These are phyloP conservation scores for Osmoderma eremita DNA, from an alignment of 2,888 invertebrate species.

Conservation along the genomic window DNA sequence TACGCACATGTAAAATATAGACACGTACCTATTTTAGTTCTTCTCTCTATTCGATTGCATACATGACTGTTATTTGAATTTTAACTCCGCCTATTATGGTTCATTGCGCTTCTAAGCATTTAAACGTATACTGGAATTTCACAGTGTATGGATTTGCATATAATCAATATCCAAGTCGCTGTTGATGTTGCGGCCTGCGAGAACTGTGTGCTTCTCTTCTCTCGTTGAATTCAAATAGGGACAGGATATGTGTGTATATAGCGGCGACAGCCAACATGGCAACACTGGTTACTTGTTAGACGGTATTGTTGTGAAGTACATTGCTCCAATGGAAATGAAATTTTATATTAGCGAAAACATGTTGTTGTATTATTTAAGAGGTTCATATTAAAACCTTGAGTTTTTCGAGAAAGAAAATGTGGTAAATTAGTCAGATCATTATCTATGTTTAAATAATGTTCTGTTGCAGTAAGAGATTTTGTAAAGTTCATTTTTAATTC, in stretches of 20 bases:
- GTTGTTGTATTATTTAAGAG: too few relatives aligned
- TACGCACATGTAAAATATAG: too few relatives aligned
- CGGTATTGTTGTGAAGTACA: background rate
- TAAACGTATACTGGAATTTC: slow-evolving; percentile 28
- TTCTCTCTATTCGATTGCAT: background rate
- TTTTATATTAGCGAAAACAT: too few relatives aligned
- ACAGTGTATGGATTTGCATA: slow-evolving; percentile 28
- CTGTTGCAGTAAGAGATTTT: too few relatives aligned
- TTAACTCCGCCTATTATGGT: background rate
- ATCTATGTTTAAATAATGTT: too few relatives aligned
- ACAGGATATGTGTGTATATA: slow-evolving; percentile 7
- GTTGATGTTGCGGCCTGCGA: slow-evolving; percentile 25
- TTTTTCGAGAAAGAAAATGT: too few relatives aligned
- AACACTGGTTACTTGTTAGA: background rate
- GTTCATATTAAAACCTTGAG: too few relatives aligned
- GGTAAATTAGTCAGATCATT: too few relatives aligned
- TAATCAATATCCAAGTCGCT: slow-evolving; percentile 37
- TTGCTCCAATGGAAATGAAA: too few relatives aligned
- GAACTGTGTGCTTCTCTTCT: slow-evolving; percentile 21
- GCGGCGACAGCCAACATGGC: slow-evolving; percentile 2
- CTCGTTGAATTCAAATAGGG: slow-evolving; percentile 15
- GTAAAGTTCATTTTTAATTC: too few relatives aligned
- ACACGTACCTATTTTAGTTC: background rate
- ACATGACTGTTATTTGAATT: slow-evolving; percentile 4
- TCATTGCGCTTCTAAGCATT: slow-evolving; percentile 14